These are phyloP conservation scores for Montipora efflorescens DNA, from an alignment of 64 coral and sea anemone genomes.

Conservation along the genomic window DNA sequence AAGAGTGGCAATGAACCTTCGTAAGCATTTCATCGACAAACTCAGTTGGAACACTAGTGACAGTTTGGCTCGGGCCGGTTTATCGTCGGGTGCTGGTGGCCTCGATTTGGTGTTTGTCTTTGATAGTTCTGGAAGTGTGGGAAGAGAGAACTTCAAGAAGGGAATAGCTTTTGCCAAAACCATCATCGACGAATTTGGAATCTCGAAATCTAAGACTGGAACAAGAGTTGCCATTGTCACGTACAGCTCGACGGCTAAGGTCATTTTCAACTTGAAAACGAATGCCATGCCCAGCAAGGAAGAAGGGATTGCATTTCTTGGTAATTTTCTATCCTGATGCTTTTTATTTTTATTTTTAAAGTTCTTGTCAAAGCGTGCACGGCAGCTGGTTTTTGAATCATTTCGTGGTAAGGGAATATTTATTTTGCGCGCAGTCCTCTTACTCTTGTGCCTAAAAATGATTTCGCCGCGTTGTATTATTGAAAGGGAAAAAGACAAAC, in stretches of 20 bases:
- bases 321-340: constrained; percentile 33
- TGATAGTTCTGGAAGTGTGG: constrained; percentile 97
- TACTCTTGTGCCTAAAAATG: too few relatives aligned
- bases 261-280: constrained; percentile 81
- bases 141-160: constrained; percentile 79
- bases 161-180: constrained; percentile 93
- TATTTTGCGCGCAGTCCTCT: too few relatives aligned
- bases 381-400: too few relatives aligned
- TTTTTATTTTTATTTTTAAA: too few relatives aligned
- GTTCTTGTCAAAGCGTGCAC: too few relatives aligned
- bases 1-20: constrained; percentile 71
- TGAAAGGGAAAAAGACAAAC: too few relatives aligned
- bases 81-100: constrained; percentile 95
- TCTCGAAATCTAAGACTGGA: constrained; percentile 76
- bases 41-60: constrained; percentile 82
- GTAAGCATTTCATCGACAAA: constrained; percentile 91
- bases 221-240: constrained; percentile 91
- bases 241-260: constrained; percentile 72
- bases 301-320: constrained; percentile 61
- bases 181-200: constrained; percentile 95
- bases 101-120: constrained; percentile 96
- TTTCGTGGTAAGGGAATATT: too few relatives aligned
- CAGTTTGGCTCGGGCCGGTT: constrained; percentile 84
- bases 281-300: constrained; percentile 80
- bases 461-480: too few relatives aligned